A percentile compares a stretch with the other conserved stretches of the same genome.
Evolutionary conservation across 2,113 vertebrate genomes (phyloP).

Genomic region (Syrrhaptes paradoxus): DNA sequence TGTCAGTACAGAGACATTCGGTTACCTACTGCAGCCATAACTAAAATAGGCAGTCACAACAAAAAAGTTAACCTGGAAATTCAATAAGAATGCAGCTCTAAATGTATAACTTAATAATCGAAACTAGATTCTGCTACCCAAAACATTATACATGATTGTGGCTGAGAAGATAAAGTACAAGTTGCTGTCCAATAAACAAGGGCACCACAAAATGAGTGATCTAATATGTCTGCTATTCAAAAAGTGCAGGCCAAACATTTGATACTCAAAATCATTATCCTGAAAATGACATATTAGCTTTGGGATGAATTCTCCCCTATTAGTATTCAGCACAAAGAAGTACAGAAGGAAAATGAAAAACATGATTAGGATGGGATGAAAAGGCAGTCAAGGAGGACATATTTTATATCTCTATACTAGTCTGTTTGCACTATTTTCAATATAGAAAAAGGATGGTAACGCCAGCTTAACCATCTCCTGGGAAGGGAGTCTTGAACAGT

Average conservation of each 20-base stretch:
- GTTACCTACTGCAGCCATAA: constrained; percentile 3
- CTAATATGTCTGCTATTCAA: constrained; percentile 36
- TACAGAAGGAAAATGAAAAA: neutral
- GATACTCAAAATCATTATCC: neutral
- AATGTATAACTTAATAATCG: neutral
- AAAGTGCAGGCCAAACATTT: neutral
- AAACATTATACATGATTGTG: neutral
- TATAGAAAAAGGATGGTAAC: neutral
- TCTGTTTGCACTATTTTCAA: neutral
- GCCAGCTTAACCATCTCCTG: neutral
- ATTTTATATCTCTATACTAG: neutral
- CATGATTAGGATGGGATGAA: neutral
- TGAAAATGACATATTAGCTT: neutral
- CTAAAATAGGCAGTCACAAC: constrained; percentile 18
- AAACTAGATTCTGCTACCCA: constrained; percentile 6
- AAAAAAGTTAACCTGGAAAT: neutral
- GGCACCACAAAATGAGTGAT: constrained; percentile 1
- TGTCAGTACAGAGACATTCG: neutral
- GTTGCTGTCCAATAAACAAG: constrained; percentile 17
- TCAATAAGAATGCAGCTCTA: neutral
- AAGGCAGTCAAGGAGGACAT: neutral
- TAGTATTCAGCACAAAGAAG: neutral
- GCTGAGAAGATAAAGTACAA: constrained; percentile 5
- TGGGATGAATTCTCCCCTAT: neutral
- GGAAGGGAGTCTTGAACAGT: neutral